A percentile compares a stretch with the other conserved stretches of the same genome.
phyloP scores from a whole-genome alignment of 1,140 invertebrate species.

The Branchinecta lindahli region DNA sequence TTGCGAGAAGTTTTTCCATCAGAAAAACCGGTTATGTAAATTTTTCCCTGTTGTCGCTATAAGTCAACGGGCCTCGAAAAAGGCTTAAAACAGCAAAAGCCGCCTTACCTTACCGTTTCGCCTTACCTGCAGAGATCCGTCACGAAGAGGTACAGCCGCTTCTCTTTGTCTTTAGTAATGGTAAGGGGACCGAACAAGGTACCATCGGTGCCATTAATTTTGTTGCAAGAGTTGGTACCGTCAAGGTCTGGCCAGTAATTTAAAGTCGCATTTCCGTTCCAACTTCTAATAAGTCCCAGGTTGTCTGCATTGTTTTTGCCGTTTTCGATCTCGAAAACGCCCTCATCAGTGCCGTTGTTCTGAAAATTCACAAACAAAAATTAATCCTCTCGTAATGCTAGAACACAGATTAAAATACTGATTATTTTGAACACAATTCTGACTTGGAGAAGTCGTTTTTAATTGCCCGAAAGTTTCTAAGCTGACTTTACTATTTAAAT shows the following conservation, averaged over 20 bases:
- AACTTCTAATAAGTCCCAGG: background rate
- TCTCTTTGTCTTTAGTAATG: background rate
- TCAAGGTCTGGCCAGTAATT: background rate
- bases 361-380: background rate
- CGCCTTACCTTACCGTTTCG: no score
- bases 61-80: no score
- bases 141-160: background rate
- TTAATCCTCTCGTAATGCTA: background rate
- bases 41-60: no score
- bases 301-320: constrained; percentile 3
- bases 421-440: no score
- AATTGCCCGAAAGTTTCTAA: no score
- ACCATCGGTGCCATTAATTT: background rate
- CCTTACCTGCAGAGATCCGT: background rate
- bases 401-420: no score
- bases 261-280: background rate
- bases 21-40: no score
- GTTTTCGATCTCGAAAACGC: background rate
- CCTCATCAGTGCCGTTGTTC: background rate
- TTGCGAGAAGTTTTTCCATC: no score
- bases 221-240: background rate
- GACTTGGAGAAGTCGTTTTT: no score
- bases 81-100: no score
- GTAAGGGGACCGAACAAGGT: background rate
- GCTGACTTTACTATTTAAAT: no score